A percentile compares a stretch with the other conserved stretches of the same genome.
Evolutionary conservation across 2,113 vertebrate species (phyloP).

Genomic region (Grammomys surdaster): DNA sequence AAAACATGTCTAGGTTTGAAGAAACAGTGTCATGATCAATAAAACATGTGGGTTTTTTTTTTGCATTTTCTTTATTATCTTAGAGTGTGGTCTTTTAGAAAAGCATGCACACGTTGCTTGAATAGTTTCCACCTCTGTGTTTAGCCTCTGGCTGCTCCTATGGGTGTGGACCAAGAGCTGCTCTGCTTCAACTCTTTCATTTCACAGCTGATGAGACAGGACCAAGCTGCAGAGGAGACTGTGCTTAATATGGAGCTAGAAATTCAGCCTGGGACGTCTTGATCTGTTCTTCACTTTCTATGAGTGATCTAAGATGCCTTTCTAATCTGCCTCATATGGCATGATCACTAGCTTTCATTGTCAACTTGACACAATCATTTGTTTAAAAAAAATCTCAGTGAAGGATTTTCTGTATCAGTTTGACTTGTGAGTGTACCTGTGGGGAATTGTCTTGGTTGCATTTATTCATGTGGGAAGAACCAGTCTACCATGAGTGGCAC

Average conservation of each 20-base stretch:
- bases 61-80: constrained; percentile 56
- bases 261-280: not conserved
- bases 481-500: not conserved
- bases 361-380: not conserved
- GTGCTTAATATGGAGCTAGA: not conserved
- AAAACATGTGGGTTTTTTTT: constrained; percentile 20
- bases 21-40: not conserved
- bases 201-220: constrained; percentile 21
- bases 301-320: not conserved
- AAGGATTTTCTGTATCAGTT: not conserved
- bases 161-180: not conserved
- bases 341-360: too few relatives aligned
- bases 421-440: not conserved
- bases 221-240: not conserved
- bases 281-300: not conserved
- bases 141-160: constrained; percentile 12
- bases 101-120: not conserved
- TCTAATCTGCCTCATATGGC: not conserved
- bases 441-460: not conserved
- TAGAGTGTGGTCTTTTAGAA: constrained; percentile 4
- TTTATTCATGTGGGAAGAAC: not conserved
- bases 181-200: not conserved
- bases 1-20: not conserved
- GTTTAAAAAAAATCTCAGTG: too few relatives aligned
- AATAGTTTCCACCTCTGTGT: constrained; percentile 35